Evolutionary conservation across 2,797 vertebrate genomes (phyloP), one percentile per base, ranked within the genome.

Genomic region (Lophotriccus pileatus): DNA sequence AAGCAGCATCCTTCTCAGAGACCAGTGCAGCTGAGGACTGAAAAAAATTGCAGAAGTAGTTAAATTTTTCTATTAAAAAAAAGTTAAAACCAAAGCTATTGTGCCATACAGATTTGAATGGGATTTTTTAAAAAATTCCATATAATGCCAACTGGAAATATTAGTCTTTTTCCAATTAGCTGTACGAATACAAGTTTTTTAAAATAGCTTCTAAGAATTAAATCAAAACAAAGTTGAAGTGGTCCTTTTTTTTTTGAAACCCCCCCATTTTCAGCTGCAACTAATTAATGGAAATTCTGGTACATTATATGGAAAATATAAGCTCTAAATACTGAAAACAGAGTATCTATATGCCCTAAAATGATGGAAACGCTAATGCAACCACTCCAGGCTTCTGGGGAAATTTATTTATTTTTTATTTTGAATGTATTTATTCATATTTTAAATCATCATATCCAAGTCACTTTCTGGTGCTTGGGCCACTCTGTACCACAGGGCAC

Each of bases 1-100:
- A 98, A 81, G 97, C 95, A 47, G 98, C 95, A 80, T 99, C 99
- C 90, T 98, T 98, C 89, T 99, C 99, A 56, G 98, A 89, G 11
- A 97, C 94, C 84, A 98, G 96, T 30, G 97, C 69, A 93, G 98
- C 97, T 93, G 98, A 97, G 66, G 98, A 98, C 95, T 98, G 92
- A 94, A 83, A 64, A 96, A 63, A 93, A 87, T 44, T n/a, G 46
- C 46, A 87, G 9, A 72, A 90, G 44, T 50, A 30, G 39, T 95
- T 90, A 81, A 4, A 15, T 58, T 72, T 70, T 59, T 72, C 39
- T 9, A 28, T 24, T 47, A 0, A 18, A 60, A 82, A 47, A 28
- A 60, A n/a, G 8, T 22, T 55, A 50, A 58, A 84, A 10, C 2
- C 13, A 62, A 72, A 69, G 11, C 44, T 43, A 84, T 18, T 85